Evolutionary conservation across 2,888 invertebrate species (phyloP).

Genomic region (Trileptium ribeirensis): DNA sequence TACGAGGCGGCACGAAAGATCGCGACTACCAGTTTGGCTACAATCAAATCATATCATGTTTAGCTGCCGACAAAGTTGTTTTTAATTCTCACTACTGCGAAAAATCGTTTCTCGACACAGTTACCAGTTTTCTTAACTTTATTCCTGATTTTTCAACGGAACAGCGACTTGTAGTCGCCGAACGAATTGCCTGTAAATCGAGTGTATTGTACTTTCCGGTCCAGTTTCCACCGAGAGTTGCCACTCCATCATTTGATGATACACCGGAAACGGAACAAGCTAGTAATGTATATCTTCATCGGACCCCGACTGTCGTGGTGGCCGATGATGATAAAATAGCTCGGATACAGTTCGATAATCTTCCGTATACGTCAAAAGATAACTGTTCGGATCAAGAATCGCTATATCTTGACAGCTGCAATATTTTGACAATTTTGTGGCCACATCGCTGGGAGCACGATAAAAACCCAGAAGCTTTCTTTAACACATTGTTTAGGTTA

Average conservation of each 20-base stretch:
- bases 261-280: neutral
- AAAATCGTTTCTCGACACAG: neutral
- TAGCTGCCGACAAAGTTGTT: neutral
- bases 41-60: conserved; percentile 58
- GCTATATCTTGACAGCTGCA: neutral
- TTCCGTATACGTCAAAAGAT: neutral
- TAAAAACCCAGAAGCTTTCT: conserved; percentile 22
- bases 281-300: neutral
- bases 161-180: no score
- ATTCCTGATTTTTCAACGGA: neutral
- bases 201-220: conserved; percentile 9
- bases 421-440: conserved; percentile 54
- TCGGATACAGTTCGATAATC: neutral
- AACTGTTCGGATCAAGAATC: neutral
- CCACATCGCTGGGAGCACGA: conserved; percentile 62
- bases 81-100: neutral
- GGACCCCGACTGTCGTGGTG: neutral
- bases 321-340: neutral
- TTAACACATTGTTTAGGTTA: neutral
- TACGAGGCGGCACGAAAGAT: conserved; percentile 60
- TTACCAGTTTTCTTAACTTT: neutral
- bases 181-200: neutral
- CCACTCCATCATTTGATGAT: neutral
- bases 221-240: neutral
- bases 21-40: conserved; percentile 69